Conservation (phyloP, 1,140 invertebrate genomes). For the Theocolax elegans region DNA sequence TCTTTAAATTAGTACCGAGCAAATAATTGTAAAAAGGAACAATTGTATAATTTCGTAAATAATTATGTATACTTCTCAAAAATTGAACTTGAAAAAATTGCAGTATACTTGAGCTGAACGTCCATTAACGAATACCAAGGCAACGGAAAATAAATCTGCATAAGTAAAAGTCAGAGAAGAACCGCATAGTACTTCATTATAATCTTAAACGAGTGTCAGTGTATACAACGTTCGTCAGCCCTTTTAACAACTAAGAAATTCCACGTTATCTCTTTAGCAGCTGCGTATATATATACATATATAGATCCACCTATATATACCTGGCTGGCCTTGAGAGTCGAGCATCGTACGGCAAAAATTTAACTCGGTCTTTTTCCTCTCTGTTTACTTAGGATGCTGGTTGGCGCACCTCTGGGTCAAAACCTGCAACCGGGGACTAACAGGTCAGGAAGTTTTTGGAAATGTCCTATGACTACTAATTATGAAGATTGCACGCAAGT, state of each 20-base stretch:
- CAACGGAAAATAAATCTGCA: no score
- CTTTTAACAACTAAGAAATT: not conserved
- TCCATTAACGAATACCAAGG: no score
- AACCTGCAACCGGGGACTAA: conserved; percentile 87
- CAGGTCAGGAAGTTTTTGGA: conserved; percentile 87
- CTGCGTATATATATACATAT: not conserved
- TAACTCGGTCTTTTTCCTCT: not conserved
- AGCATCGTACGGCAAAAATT: not conserved
- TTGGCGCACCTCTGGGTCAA: conserved; percentile 89
- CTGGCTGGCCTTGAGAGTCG: no score
- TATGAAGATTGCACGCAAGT: conserved; percentile 83
- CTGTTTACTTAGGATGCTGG: conserved; percentile 78
- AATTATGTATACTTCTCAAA: no score
- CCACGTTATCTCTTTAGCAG: not conserved
- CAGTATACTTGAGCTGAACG: no score
- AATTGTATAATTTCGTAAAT: no score
- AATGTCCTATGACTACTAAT: conserved; percentile 79
- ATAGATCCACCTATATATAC: not conserved
- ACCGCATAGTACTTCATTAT: no score
- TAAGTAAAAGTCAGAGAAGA: no score
- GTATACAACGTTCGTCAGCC: not conserved
- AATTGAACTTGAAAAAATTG: no score
- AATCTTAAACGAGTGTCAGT: no score
- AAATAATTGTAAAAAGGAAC: no score
- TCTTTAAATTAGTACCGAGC: no score